A percentile compares a stretch with the other conserved stretches of the same genome.
Evolutionary conservation across 1,140 invertebrate genomes (phyloP).

Genomic region (Aphaenogaster rudis): DNA sequence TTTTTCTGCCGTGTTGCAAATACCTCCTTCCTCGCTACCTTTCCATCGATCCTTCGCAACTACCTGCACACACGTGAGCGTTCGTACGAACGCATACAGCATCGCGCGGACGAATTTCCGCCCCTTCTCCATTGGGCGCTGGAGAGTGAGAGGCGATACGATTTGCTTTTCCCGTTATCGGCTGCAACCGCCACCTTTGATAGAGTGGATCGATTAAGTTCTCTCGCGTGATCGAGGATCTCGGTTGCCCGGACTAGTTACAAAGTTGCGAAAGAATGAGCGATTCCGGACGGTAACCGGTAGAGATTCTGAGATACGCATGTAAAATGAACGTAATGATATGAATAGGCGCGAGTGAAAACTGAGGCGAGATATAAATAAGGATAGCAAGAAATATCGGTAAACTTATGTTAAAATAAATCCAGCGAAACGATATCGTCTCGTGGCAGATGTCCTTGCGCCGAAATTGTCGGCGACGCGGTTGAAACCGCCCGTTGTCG

Average conservation of each 20-base stretch:
- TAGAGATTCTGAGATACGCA: not conserved
- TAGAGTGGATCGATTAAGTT: conserved; percentile 38
- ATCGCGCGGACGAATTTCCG: conserved; percentile 40
- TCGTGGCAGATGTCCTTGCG: not conserved
- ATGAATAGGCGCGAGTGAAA: not conserved
- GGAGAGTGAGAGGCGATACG: conserved; percentile 84
- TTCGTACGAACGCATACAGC: conserved; percentile 22
- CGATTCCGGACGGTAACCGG: not conserved
- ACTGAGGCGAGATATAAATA: not conserved
- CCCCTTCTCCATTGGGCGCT: conserved; percentile 66
- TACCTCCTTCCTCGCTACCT: conserved; percentile 48
- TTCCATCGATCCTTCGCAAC: conserved; percentile 70
- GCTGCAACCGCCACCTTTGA: conserved; percentile 39
- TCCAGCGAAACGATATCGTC: not conserved
- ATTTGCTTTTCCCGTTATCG: conserved; percentile 86
- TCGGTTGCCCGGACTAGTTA: conserved; percentile 21
- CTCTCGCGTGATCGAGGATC: conserved; percentile 23
- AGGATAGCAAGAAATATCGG: too few species aligned
- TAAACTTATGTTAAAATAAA: not conserved
- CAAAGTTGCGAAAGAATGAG: conserved; percentile 11
- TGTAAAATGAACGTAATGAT: not conserved
- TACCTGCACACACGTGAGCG: conserved; percentile 32
- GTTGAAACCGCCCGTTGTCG: not conserved
- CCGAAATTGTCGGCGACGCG: not conserved
- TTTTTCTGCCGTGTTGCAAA: conserved; percentile 68